These are phyloP conservation scores for Zaprionus vittiger DNA, from an alignment of 1,140 invertebrate genomes.

Conservation along the genomic window DNA sequence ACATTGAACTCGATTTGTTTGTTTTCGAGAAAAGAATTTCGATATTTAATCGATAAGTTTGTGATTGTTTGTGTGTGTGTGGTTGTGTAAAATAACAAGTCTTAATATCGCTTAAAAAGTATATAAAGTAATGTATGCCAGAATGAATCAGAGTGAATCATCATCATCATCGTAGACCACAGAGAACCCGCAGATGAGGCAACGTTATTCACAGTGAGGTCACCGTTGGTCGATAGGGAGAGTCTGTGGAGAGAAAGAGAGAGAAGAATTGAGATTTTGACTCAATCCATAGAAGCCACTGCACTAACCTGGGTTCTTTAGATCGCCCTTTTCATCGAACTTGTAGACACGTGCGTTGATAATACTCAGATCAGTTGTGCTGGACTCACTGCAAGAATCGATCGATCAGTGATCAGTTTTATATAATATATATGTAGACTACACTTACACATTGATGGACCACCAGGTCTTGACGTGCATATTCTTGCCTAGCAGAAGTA, in stretches of 20 bases:
- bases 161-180: background rate
- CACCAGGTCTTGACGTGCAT: constrained; percentile 72
- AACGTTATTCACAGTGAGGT: constrained; percentile 59
- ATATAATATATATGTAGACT: background rate
- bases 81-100: constrained; percentile 38
- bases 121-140: constrained; percentile 11
- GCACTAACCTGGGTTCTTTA: constrained; percentile 57
- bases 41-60: constrained; percentile 25
- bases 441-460: constrained; percentile 76
- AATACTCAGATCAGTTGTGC: constrained; percentile 70
- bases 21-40: constrained; percentile 13
- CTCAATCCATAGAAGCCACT: background rate
- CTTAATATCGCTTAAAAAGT: constrained; percentile 36
- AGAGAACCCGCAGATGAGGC: background rate
- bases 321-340: constrained; percentile 71
- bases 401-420: background rate
- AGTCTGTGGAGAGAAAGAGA: constrained; percentile 38
- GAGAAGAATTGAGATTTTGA: background rate
- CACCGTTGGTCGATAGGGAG: constrained; percentile 67
- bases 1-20: constrained; percentile 6
- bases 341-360: constrained; percentile 74
- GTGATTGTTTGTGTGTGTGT: constrained; percentile 14
- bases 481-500: constrained; percentile 69
- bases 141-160: constrained; percentile 27
- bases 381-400: constrained; percentile 51